Conservation (phyloP, 2,797 vertebrate genomes). For the Avahi laniger region DNA sequence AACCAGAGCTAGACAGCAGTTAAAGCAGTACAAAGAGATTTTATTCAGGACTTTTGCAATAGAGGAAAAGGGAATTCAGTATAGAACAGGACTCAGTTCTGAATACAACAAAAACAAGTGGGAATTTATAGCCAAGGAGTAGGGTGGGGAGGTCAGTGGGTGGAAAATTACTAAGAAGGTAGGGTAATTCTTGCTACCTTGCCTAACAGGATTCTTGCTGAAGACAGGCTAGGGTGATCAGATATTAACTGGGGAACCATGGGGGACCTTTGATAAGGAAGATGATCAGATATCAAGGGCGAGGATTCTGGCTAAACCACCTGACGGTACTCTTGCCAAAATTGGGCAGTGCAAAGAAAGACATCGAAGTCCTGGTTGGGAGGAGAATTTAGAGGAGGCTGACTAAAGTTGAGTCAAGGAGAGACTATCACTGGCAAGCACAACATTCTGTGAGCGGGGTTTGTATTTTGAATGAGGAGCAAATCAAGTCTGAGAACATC, state of each 20-base stretch:
- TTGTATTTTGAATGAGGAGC: not conserved
- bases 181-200: constrained; percentile 3
- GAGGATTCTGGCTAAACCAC: not conserved
- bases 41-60: not conserved
- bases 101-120: not conserved
- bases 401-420: not conserved
- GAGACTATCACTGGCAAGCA: not conserved
- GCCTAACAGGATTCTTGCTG: not conserved
- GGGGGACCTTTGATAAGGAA: not conserved
- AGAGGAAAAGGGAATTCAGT: not conserved
- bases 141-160: not conserved
- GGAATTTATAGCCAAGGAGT: not conserved
- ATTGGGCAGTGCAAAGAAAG: not conserved
- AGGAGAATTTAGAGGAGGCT: not conserved
- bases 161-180: not conserved
- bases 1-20: not conserved
- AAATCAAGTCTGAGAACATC: not conserved
- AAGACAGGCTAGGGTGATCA: not conserved
- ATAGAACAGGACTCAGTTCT: not conserved
- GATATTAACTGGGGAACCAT: not conserved
- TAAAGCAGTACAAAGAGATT: not conserved
- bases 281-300: not conserved
- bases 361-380: not conserved
- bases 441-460: not conserved
- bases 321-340: not conserved